These are phyloP conservation scores for Ophioninae sp. DNA, from an alignment of 2,888 invertebrate species.

Conservation along the genomic window DNA sequence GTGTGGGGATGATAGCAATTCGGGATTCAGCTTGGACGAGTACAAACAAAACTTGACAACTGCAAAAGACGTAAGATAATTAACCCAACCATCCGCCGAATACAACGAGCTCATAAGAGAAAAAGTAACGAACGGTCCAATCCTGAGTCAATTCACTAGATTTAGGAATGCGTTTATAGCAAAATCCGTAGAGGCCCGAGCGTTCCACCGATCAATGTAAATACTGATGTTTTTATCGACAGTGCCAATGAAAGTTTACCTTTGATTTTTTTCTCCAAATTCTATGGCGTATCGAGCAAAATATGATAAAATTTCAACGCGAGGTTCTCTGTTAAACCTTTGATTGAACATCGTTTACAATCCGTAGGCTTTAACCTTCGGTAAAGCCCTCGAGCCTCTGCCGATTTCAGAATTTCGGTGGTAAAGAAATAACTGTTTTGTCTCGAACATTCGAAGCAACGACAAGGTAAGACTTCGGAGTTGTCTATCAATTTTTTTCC, in stretches of 20 bases:
- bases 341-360: neutral
- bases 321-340: neutral
- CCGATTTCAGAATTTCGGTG: conserved; percentile 50
- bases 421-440: conserved; percentile 38
- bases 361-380: neutral
- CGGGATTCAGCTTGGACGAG: conserved; percentile 77
- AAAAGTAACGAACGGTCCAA: neutral
- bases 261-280: neutral
- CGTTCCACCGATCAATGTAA: neutral
- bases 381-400: conserved; percentile 27
- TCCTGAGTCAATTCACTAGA: neutral
- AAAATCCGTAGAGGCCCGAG: neutral
- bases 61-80: conserved; percentile 75
- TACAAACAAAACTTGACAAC: conserved; percentile 76
- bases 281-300: neutral
- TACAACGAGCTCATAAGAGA: conserved; percentile 25
- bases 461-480: conserved; percentile 54
- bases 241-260: neutral
- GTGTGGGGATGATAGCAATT: conserved; percentile 78
- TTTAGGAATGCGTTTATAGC: conserved; percentile 12
- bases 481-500: conserved; percentile 14
- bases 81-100: conserved; percentile 51
- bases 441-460: conserved; percentile 34
- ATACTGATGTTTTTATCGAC: neutral
- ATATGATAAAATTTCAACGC: conserved; percentile 16